phyloP scores from a whole-genome alignment of 1,140 invertebrate species.

The Cydia splendana region DNA sequence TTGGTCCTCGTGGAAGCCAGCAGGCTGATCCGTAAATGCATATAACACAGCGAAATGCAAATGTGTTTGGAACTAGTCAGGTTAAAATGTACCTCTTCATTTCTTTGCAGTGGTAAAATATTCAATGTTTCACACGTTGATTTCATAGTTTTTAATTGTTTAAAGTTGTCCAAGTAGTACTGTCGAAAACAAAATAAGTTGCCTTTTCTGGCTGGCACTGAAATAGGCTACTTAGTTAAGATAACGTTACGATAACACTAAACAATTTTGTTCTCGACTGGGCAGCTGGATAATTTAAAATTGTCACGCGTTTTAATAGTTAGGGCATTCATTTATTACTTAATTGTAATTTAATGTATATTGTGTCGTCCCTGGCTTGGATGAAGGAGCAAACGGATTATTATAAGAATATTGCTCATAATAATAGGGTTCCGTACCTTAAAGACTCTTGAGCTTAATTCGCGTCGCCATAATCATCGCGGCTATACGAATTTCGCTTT shows the following conservation, averaged over 20 bases:
- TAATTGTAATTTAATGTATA: slow-evolving; percentile 24
- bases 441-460: background rate
- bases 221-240: slow-evolving; percentile 15
- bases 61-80: slow-evolving; percentile 32
- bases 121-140: background rate
- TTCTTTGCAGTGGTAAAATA: slow-evolving; percentile 1
- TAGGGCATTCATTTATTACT: slow-evolving; percentile 31
- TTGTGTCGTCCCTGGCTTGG: slow-evolving; percentile 28
- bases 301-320: slow-evolving; percentile 25
- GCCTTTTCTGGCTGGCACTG: slow-evolving; percentile 25
- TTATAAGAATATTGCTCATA: slow-evolving; percentile 22
- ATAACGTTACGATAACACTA: background rate
- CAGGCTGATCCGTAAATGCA: background rate
- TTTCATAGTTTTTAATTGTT: slow-evolving; percentile 17
- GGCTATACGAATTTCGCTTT: background rate
- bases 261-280: slow-evolving; percentile 21
- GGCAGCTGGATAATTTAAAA: slow-evolving; percentile 27
- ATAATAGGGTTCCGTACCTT: slow-evolving; percentile 29
- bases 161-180: slow-evolving; percentile 1
- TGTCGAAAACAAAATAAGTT: slow-evolving; percentile 10
- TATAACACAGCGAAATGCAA: slow-evolving; percentile 28
- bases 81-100: slow-evolving; percentile 30
- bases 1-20: slow-evolving; percentile 9
- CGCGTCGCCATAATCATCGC: slow-evolving; percentile 3
- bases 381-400: slow-evolving; percentile 20